Conservation (phyloP, 2,888 invertebrate species). For the Chrysomela aeneicollis region DNA sequence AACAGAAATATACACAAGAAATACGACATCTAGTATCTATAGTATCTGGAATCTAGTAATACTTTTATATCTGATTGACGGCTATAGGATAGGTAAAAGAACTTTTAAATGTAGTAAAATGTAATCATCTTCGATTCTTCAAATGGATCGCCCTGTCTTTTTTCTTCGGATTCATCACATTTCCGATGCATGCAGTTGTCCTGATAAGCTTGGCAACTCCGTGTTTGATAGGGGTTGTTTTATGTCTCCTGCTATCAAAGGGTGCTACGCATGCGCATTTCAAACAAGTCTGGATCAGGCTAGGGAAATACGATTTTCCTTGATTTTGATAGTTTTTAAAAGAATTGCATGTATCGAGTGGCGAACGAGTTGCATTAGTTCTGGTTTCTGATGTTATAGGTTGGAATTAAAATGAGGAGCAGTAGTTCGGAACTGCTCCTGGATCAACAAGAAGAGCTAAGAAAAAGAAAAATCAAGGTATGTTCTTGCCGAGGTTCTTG, state of each 20-base stretch:
- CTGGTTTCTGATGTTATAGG: constrained; percentile 58
- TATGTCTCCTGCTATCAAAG: constrained; percentile 8
- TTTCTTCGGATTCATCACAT: too few species aligned
- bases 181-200: too few species aligned
- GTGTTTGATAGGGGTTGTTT: constrained; percentile 7
- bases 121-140: too few species aligned
- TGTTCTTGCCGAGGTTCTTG: background rate
- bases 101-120: too few species aligned
- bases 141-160: too few species aligned
- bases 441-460: constrained; percentile 76
- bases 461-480: constrained; percentile 68
- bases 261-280: constrained; percentile 10
- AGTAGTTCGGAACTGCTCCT: constrained; percentile 81
- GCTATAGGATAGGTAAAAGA: too few species aligned
- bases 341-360: constrained; percentile 35
- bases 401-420: constrained; percentile 68
- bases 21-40: too few species aligned
- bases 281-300: background rate
- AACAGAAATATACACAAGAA: too few species aligned
- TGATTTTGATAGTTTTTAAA: constrained; percentile 37
- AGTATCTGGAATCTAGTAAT: too few species aligned
- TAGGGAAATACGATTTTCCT: constrained; percentile 23
- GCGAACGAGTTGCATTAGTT: constrained; percentile 27
- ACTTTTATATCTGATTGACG: too few species aligned
- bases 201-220: background rate